Percentiles rank a stretch among this genome's conserved stretches.
phyloP scores from a whole-genome alignment of 2,888 invertebrate genomes.

The Plemyria rubiginata region DNA sequence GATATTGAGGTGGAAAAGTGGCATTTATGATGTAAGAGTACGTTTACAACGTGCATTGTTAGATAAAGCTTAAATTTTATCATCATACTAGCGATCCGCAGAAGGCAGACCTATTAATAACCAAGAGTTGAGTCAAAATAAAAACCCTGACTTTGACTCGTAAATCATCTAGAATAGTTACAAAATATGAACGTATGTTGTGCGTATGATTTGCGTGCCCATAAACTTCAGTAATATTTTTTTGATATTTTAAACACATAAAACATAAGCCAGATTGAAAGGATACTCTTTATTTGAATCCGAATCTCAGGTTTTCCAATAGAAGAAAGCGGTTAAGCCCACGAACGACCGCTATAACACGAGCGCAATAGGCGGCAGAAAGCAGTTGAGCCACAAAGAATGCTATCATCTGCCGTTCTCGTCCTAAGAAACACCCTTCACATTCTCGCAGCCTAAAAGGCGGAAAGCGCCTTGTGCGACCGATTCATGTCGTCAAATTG shows the following conservation, averaged over 20 bases:
- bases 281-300: background rate
- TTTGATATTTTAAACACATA: no score
- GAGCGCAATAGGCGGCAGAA: background rate
- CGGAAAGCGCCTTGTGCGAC: conserved; percentile 24
- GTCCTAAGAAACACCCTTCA: conserved; percentile 7
- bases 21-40: background rate
- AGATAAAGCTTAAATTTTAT: background rate
- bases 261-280: no score
- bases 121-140: no score
- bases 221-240: no score
- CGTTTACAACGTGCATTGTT: background rate
- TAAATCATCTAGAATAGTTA: no score
- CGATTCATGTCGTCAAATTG: conserved; percentile 31
- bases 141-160: no score
- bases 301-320: background rate
- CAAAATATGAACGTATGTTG: no score
- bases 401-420: background rate
- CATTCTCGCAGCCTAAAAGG: conserved; percentile 24
- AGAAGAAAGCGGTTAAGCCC: background rate
- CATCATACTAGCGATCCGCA: no score
- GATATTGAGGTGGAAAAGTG: conserved; percentile 6
- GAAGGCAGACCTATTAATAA: no score
- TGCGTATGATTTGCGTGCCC: no score
- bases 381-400: background rate
- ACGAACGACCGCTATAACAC: background rate